Conservation (phyloP, 1,140 invertebrate species). For the Pogonomyrmex californicus region DNA sequence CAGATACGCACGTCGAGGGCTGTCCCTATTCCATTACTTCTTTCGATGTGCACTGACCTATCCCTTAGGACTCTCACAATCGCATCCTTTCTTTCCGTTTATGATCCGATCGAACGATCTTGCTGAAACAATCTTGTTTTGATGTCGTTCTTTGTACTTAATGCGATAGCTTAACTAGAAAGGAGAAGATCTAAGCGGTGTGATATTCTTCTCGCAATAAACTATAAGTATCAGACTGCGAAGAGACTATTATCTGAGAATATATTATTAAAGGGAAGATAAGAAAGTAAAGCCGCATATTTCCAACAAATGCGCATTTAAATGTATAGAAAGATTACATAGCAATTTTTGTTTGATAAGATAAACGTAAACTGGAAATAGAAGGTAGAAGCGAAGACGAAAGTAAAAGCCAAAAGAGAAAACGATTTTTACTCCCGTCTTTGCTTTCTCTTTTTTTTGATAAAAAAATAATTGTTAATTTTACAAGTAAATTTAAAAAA, state of each 20-base stretch:
- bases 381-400: not conserved
- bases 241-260: not conserved
- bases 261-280: not conserved
- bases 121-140: constrained; percentile 1
- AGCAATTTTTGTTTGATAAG: not conserved
- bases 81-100: constrained; percentile 6
- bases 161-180: constrained; percentile 40
- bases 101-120: constrained; percentile 16
- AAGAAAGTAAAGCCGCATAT: not conserved
- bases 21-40: not conserved
- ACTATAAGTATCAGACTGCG: not conserved
- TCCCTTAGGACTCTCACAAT: not conserved
- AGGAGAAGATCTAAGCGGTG: constrained; percentile 1
- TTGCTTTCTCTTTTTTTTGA: not conserved
- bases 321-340: not conserved
- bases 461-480: not conserved
- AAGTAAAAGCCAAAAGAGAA: not conserved
- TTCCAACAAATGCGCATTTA: not conserved
- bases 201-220: not conserved
- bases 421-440: not conserved
- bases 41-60: constrained; percentile 20
- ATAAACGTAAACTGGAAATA: not conserved
- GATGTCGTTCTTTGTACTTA: constrained; percentile 19
- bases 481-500: not conserved
- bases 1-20: not conserved